Base-by-base conservation (phyloP, 1,140 invertebrate species). In the Brachystomella parvula region DNA sequence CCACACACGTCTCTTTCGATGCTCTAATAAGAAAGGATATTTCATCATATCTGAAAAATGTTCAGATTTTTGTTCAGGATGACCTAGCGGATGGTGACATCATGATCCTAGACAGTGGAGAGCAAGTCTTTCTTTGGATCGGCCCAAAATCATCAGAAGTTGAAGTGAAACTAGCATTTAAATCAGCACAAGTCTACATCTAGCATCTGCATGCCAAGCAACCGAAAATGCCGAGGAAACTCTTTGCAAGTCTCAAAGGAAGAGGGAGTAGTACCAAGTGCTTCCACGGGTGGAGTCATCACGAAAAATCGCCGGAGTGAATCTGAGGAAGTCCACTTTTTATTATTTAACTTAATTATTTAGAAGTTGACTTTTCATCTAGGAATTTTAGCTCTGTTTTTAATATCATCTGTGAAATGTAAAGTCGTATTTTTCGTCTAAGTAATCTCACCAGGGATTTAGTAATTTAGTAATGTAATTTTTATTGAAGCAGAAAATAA, bases 1-100 rank as follows among this genome's bases (percentile, higher is more conserved):
- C 73, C 91, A 89, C 77, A 94, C 93, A 2, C 82, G 97, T 67
- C 81, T 99, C 9, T 99, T 99, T 79, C 85, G 96, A 29, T 99
- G 97, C 79, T 98, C 96, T 9, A 99, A 99, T 79, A 96, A 99
- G 76, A 98, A 98, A 78, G 97, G 97, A 28, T 99, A 98, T 78
- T 99, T 99, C 76, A 92, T 92, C 3, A 94, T 99, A 6, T 97
- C 95, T 28, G 97, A 99, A 79, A 99, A 99, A 77, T 99, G 96
- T 81, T 92, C 94, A 0, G 97, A 99, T 81, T 99, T 99, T 81
- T 99, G 96, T 81, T 96, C 97, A 99, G 89, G 97, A 99, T 79
- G 97, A 99, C 81, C 81, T 99, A 72, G 95, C 96, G 30, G 96
- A 99, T 81, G 96, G 99, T 78, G 96, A 99, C 79, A 98, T 99